Evolutionary conservation across 2,113 vertebrate species (phyloP), one percentile per base, ranked within the genome.

Genomic region (Oncorhynchus keta): DNA sequence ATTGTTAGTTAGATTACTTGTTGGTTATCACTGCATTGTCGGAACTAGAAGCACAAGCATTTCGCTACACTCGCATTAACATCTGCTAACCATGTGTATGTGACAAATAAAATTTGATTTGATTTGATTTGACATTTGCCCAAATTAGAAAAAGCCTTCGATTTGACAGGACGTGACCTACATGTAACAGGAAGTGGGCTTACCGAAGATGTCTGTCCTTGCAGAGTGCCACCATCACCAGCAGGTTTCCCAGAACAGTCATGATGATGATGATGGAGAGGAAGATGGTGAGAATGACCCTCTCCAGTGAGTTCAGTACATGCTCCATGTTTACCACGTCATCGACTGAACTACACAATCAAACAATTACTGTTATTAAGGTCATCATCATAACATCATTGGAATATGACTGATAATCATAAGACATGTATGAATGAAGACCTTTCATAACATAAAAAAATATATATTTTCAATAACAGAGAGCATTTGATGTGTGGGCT

Each of bases 211-310:
- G 91, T 51, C 92, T 88, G 86, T 95, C 94, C 79, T 91, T 95
- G 86, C 93, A 95, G 55, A 95, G 90, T 0, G 94, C 94, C 80
- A 95, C 94, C 93, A 95, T 94, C 22, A 95, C 94, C 81, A 95
- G 87, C 55, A 95, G 85, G 81, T 95, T 95, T 3, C 94, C 94
- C 48, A 94, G 91, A 48, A 93, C 91, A 0, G 94, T 94, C 92
- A 95, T 90, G 55, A 94, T 79, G 72, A 95, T 95, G 72, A 95
- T 91, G 78, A 91, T 72, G 57, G 89, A 88, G 75, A 95, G 91
- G 76, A 94, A 89, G 73, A 93, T 69, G 67, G 90, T 85, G 71
- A 95, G 91, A 26, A 90, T 26, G 9, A 91, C 81, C 2, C 81
- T 93, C 82, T 92, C 92, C 66, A 90, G 24, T 1, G 83, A 85